Conservation (phyloP, 2,113 vertebrate species). For the Electrona antarctica region DNA sequence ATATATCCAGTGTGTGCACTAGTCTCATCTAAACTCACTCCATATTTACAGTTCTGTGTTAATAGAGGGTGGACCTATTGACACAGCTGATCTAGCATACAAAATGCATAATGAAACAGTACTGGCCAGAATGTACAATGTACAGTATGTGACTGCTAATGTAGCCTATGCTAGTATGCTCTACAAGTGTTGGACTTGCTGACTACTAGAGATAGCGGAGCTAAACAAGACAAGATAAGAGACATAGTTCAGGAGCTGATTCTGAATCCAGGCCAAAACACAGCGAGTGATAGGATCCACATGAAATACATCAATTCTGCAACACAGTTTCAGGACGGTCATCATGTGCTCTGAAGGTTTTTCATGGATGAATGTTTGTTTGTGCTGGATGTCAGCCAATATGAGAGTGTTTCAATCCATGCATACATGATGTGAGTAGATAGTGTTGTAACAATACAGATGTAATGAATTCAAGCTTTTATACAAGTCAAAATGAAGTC, state of each 20-base stretch:
- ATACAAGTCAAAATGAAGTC: no score
- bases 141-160: no score
- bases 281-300: slow-evolving; percentile 3
- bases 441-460: no score
- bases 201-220: not conserved
- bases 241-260: not conserved
- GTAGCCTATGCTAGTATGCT: no score
- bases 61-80: not conserved
- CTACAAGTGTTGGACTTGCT: not conserved
- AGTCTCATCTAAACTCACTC: not conserved
- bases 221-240: not conserved
- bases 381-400: slow-evolving; percentile 39
- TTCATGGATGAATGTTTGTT: slow-evolving; percentile 26
- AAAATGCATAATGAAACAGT: no score
- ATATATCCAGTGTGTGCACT: not conserved
- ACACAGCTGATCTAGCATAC: not conserved
- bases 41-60: not conserved
- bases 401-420: not conserved
- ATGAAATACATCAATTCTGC: not conserved
- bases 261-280: slow-evolving; percentile 2
- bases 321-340: slow-evolving; percentile 1
- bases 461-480: no score
- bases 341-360: slow-evolving; percentile 9
- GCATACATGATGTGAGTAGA: no score
- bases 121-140: not conserved